A percentile compares a stretch with the other conserved stretches of the same genome.
phyloP scores from a whole-genome alignment of 2,888 invertebrate genomes.

The Pandemis heparana region DNA sequence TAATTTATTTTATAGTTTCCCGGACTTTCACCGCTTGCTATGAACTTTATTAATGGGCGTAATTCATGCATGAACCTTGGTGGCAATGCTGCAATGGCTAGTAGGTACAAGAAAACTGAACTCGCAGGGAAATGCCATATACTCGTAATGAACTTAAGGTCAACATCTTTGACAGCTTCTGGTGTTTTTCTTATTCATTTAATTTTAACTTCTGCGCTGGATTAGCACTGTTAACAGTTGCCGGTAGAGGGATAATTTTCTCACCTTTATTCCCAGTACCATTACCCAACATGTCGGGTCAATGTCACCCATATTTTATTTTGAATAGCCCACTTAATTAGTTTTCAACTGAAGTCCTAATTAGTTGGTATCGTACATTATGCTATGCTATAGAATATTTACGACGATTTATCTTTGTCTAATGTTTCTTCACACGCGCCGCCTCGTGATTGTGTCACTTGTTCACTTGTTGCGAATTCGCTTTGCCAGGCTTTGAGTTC shows the following conservation, averaged over 20 bases:
- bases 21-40: slow-evolving; percentile 63
- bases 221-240: too few relatives aligned
- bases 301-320: slow-evolving; percentile 25
- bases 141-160: not conserved
- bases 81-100: not conserved
- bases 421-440: slow-evolving; percentile 34
- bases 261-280: not conserved
- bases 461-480: slow-evolving; percentile 34
- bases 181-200: too few relatives aligned
- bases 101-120: not conserved
- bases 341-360: slow-evolving; percentile 24
- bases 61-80: slow-evolving; percentile 9
- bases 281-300: slow-evolving; percentile 18
- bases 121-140: not conserved
- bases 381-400: slow-evolving; percentile 18
- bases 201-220: too few relatives aligned
- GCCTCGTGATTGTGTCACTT: slow-evolving; percentile 39
- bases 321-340: slow-evolving; percentile 21
- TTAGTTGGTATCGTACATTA: slow-evolving; percentile 29
- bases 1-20: slow-evolving; percentile 59
- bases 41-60: slow-evolving; percentile 31
- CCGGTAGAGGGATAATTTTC: not conserved
- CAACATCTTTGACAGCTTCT: not conserved
- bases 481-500: slow-evolving; percentile 5
- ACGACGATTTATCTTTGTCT: slow-evolving; percentile 38